Conservation (phyloP, 2,888 invertebrate species). For the Cosmorhoe ocellata region DNA sequence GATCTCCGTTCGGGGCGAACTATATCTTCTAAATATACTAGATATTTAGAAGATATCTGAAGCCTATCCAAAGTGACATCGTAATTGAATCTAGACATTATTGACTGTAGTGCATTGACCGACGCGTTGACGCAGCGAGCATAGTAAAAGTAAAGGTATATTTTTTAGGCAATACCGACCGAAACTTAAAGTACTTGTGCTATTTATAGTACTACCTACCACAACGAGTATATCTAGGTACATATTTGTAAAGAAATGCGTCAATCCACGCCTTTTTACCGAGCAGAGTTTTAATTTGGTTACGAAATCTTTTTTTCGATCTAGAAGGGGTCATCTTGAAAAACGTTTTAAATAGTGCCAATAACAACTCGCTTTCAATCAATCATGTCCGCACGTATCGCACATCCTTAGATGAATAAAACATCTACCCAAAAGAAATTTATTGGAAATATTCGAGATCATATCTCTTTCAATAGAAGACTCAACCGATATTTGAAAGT, state of each 20-base stretch:
- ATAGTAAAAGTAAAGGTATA: slow-evolving; percentile 4
- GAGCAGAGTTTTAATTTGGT: no score
- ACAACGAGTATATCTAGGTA: no score
- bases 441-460: slow-evolving; percentile 21
- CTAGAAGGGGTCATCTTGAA: no score
- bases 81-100: slow-evolving; percentile 6
- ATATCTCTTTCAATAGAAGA: slow-evolving; percentile 32
- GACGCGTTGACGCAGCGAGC: slow-evolving; percentile 12
- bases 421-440: slow-evolving; percentile 12
- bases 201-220: no score
- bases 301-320: no score
- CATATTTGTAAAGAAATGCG: not conserved
- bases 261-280: no score
- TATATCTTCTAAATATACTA: no score
- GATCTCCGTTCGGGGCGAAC: no score
- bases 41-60: no score
- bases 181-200: no score
- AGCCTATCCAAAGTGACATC: slow-evolving; percentile 12
- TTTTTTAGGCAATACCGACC: slow-evolving; percentile 1
- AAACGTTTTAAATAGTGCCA: no score
- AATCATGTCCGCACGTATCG: slow-evolving; percentile 3
- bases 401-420: slow-evolving; percentile 14
- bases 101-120: slow-evolving; percentile 14
- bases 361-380: no score
- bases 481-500: slow-evolving; percentile 54